These are phyloP conservation scores for Pantherophis alleghaniensis DNA, from an alignment of 2,797 vertebrate genomes.

Conservation along the genomic window DNA sequence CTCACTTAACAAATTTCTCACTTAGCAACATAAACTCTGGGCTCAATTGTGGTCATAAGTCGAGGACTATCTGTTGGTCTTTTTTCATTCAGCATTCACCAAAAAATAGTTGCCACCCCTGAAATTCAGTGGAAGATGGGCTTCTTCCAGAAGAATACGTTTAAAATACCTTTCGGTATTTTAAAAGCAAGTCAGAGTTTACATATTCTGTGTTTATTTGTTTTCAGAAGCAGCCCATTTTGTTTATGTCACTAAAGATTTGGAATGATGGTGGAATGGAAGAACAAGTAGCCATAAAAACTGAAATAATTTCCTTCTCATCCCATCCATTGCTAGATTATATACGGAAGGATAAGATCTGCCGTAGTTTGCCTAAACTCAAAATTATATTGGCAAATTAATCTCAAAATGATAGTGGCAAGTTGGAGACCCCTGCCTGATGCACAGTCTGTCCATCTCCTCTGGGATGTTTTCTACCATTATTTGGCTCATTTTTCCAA, in stretches of 20 bases:
- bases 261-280: background rate
- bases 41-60: no score
- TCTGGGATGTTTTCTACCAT: background rate
- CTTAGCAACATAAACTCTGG: no score
- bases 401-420: no score
- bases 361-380: background rate
- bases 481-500: background rate
- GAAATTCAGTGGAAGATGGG: background rate
- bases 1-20: no score
- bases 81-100: background rate
- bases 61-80: background rate
- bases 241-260: background rate
- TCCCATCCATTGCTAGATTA: background rate
- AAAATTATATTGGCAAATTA: background rate
- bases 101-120: background rate
- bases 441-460: background rate
- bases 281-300: background rate
- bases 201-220: background rate
- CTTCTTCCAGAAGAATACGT: background rate
- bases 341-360: background rate
- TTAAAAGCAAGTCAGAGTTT: background rate
- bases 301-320: background rate
- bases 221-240: background rate
- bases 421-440: background rate
- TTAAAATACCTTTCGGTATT: background rate